A percentile compares a stretch with the other conserved stretches of the same genome.
Conservation (phyloP, 1,140 invertebrate species). For the Apolygus lucorum region DNA sequence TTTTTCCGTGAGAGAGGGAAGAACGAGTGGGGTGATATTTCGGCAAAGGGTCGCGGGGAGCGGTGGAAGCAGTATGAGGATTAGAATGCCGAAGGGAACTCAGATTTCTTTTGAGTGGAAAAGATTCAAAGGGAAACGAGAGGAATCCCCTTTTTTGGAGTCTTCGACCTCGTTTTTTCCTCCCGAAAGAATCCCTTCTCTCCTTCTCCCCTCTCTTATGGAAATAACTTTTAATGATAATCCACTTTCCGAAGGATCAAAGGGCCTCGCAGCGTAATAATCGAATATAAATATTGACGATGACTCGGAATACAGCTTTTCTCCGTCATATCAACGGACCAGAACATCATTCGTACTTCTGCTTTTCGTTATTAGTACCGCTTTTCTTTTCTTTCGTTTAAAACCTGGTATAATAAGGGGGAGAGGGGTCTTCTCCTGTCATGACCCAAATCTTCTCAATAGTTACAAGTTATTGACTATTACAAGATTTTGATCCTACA, state of each 20-base stretch:
- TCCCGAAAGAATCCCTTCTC: background rate
- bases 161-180: too few species aligned
- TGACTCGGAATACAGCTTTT: background rate
- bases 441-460: too few species aligned
- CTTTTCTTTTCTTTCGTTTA: too few species aligned
- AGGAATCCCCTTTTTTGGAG: background rate
- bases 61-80: background rate
- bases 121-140: background rate
- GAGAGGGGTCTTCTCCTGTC: too few species aligned
- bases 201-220: conserved; percentile 4
- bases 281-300: conserved; percentile 1
- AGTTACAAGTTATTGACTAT: too few species aligned
- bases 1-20: background rate
- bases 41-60: background rate
- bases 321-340: too few species aligned
- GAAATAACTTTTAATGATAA: conserved; percentile 15
- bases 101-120: conserved; percentile 6
- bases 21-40: too few species aligned
- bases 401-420: too few species aligned
- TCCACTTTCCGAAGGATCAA: background rate
- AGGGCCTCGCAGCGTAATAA: background rate
- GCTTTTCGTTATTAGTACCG: too few species aligned
- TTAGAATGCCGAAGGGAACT: background rate
- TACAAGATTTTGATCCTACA: too few species aligned
- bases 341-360: too few species aligned